phyloP scores from a whole-genome alignment of 35 echinoderm and acorn worm genomes.

The Acanthaster planci region DNA sequence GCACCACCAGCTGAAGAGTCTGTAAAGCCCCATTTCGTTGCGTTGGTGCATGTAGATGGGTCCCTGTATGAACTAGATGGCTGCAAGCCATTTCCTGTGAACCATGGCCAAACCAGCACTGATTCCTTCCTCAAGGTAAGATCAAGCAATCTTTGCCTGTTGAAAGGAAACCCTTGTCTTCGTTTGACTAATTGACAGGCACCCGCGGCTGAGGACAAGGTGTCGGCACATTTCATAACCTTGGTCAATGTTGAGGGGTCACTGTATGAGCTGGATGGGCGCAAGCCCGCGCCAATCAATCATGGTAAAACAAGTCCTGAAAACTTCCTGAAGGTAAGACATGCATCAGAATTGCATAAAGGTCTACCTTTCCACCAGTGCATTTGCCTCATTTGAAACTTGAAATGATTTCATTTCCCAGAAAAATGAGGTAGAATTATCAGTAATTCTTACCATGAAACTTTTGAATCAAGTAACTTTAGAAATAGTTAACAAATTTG shows the following conservation, averaged over 20 bases:
- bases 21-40: conserved; percentile 78
- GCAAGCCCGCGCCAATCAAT: background rate
- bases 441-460: background rate
- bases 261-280: conserved; percentile 73
- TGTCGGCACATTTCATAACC: conserved; percentile 59
- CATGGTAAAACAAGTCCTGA: conserved; percentile 20
- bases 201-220: conserved; percentile 45
- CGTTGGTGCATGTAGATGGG: conserved; percentile 73
- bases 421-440: too few species aligned
- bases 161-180: background rate
- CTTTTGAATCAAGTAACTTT: background rate
- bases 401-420: too few species aligned
- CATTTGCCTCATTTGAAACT: too few species aligned
- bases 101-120: conserved; percentile 59
- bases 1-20: conserved; percentile 77
- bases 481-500: too few species aligned
- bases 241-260: conserved; percentile 53
- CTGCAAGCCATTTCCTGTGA: conserved; percentile 85
- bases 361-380: background rate
- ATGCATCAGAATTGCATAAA: background rate
- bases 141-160: background rate
- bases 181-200: conserved; percentile 35
- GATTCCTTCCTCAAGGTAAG: conserved; percentile 37
- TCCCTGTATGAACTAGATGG: conserved; percentile 93
- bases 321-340: background rate